A percentile compares a stretch with the other conserved stretches of the same genome.
These are phyloP conservation scores for Deroplatys truncata DNA, from an alignment of 2,888 invertebrate species.

Conservation along the genomic window DNA sequence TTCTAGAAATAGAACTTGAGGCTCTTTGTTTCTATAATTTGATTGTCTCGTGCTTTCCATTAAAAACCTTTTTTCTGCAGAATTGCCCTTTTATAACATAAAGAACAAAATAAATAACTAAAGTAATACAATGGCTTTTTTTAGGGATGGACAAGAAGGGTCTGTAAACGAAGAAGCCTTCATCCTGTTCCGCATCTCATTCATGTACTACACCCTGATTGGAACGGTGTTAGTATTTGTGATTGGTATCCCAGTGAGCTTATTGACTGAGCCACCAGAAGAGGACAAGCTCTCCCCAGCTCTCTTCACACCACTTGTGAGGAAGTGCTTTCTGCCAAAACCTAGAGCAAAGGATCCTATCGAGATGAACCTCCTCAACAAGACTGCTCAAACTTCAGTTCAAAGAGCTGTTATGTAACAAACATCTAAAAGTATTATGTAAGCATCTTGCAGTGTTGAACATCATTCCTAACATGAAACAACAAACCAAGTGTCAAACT, in stretches of 20 bases:
- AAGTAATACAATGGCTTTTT: background rate
- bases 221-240: background rate
- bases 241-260: background rate
- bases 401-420: no score
- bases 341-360: background rate
- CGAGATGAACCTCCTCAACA: background rate
- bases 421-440: no score
- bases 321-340: background rate
- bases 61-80: no score
- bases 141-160: background rate
- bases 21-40: no score
- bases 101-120: no score
- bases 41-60: no score
- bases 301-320: background rate
- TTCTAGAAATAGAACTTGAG: no score
- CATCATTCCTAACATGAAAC: no score
- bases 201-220: background rate
- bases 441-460: no score
- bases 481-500: no score
- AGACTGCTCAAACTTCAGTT: no score
- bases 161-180: background rate
- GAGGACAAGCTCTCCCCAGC: background rate
- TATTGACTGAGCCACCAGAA: background rate
- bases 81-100: no score
- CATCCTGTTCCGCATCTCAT: background rate